Evolutionary conservation across 1,140 invertebrate species (phyloP).

Genomic region (Diorhabda sublineata): DNA sequence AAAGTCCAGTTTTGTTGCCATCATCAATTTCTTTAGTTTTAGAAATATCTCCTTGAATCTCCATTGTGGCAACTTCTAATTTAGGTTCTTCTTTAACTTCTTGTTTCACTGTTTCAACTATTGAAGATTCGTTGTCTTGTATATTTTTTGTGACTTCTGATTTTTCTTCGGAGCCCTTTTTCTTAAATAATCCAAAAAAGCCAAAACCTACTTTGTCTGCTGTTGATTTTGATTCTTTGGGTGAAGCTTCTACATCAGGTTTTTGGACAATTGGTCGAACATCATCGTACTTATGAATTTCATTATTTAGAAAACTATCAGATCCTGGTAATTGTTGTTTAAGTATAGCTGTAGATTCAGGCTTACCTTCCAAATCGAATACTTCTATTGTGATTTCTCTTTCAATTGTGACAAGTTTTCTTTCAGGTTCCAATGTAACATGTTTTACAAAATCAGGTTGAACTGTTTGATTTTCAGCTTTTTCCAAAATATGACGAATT

Average conservation of each 20-base stretch:
- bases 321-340: constrained; percentile 6
- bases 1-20: not conserved
- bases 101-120: too few species aligned
- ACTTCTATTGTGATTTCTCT: constrained; percentile 4
- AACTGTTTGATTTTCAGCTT: not conserved
- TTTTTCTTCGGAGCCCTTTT: constrained; percentile 18
- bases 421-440: constrained; percentile 16
- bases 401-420: constrained; percentile 10
- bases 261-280: constrained; percentile 18
- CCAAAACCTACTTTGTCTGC: constrained; percentile 3
- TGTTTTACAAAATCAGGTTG: constrained; percentile 7
- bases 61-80: not conserved
- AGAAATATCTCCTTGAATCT: constrained; percentile 3
- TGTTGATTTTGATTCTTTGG: not conserved
- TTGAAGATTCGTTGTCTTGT: not conserved
- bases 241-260: not conserved
- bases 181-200: constrained; percentile 1
- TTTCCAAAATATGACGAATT: not conserved
- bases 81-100: not conserved
- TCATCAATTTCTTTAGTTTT: not conserved
- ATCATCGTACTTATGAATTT: constrained; percentile 26
- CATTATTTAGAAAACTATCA: constrained; percentile 13
- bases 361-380: not conserved
- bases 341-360: not conserved
- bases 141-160: not conserved